Base-by-base conservation (phyloP, 2,113 vertebrate species). In the Rhinolophus sinicus region DNA sequence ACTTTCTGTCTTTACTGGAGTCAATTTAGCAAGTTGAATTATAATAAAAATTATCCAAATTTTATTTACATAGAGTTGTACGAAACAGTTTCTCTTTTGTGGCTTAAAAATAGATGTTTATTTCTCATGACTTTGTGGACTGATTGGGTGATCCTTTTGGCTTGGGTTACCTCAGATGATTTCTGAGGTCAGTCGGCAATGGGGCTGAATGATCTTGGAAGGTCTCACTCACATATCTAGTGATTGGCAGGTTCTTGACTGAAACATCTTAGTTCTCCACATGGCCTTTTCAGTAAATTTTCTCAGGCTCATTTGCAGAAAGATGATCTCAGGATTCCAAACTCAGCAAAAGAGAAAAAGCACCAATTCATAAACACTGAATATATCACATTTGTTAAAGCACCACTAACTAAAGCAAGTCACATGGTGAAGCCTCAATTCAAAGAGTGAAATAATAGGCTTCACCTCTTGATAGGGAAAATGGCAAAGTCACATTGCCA, bases 341-440 rank as follows among this genome's bases (percentile, higher is more conserved):
- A 94, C 16, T 22, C 83, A 95, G 38, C 22, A 78, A 84, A 87
- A 83, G 85, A 82, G 33, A 81, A 47, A 73, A 80, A 85, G 16
- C 33, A 81, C 19, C 47, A 80, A 73, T 54, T 52, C 14, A 72
- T 35, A 62, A 60, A 35, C 28, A 65, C 38, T 91, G 40, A 73
- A 88, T 24, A n/a, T 4, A 60, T 78, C n/a, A 70, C 33, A 52
- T 83, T 84, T 77, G 16, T 40, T 73, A 90, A 67, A 84, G 16
- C 47, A 70, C 50, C 10, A 10, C 38, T 70, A 77, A 75, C 58
- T 56, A 85, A 86, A 96, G 33, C 33, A 80, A 86, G 50, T 56
- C 12, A 75, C 33, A 9, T 22, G 33, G 65, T 47, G 35, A 56
- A 86, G 75, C 12, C 15, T 56, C 19, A 56, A 2, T 47, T 24